Percentiles rank a stretch among this genome's conserved stretches.
Conservation (phyloP, 2,797 vertebrate species). For the Stomatorhinus walkeri region DNA sequence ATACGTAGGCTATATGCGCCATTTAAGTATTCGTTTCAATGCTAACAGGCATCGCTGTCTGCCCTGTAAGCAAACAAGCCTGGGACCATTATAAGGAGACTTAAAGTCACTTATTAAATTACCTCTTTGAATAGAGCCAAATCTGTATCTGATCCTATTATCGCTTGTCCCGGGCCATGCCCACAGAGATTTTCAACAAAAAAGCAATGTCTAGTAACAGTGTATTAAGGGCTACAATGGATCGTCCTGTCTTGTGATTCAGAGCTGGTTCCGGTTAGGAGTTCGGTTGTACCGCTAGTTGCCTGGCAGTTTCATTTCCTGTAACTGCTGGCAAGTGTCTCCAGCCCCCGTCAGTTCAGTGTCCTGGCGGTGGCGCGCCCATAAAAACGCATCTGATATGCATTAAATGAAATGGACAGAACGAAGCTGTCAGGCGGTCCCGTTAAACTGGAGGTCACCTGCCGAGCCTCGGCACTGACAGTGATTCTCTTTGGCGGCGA, state of each 20-base stretch:
- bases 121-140: background rate
- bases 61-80: background rate
- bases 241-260: conserved; percentile 23
- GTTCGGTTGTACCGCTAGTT: conserved; percentile 27
- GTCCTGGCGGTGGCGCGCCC: conserved; percentile 26
- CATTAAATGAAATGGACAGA: conserved; percentile 53
- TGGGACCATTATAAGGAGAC: background rate
- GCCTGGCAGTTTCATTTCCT: conserved; percentile 25
- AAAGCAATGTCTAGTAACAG: background rate
- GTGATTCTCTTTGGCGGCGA: conserved; percentile 68
- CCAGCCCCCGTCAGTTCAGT: conserved; percentile 26
- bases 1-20: background rate
- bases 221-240: background rate
- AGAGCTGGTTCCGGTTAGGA: conserved; percentile 14
- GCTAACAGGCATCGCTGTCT: background rate
- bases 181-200: background rate
- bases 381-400: conserved; percentile 52
- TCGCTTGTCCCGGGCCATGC: background rate
- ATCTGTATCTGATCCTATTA: background rate
- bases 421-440: conserved; percentile 62
- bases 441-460: conserved; percentile 70
- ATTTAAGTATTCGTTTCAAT: conserved; percentile 2
- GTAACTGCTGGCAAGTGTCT: conserved; percentile 32
- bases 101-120: background rate
- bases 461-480: conserved; percentile 63